These are phyloP conservation scores for Maniola hyperantus DNA, from an alignment of 2,888 invertebrate genomes.

Conservation along the genomic window DNA sequence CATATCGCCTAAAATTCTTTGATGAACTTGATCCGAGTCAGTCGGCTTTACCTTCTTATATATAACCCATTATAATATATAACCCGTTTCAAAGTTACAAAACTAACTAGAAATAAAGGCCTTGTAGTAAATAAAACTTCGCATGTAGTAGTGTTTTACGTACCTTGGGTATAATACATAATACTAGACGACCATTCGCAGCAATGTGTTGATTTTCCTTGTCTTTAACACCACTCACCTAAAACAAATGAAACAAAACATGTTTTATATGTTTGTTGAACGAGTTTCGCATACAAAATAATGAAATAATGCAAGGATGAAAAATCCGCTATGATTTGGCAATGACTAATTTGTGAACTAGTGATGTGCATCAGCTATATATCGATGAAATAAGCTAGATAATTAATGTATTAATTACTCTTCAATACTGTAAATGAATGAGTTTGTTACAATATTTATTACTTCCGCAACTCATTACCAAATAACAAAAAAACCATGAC, in stretches of 20 bases:
- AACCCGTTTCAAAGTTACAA: no score
- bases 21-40: no score
- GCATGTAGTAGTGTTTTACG: slow-evolving; percentile 39
- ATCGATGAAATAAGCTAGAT: background rate
- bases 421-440: background rate
- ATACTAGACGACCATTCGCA: slow-evolving; percentile 50
- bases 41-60: no score
- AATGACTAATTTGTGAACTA: background rate
- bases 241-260: slow-evolving; percentile 40
- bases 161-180: slow-evolving; percentile 77
- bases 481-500: no score
- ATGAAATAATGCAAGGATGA: background rate
- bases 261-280: background rate
- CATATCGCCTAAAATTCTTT: no score
- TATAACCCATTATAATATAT: no score
- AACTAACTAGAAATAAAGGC: no score
- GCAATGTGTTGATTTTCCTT: slow-evolving; percentile 23
- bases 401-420: background rate
- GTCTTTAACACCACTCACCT: slow-evolving; percentile 53
- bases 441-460: background rate
- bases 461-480: no score
- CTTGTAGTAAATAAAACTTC: no score
- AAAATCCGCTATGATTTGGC: background rate
- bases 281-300: slow-evolving; percentile 13
- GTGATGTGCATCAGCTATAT: background rate